Evolutionary conservation across 1,140 invertebrate species (phyloP).

Genomic region (Rhopalosiphum maidis): DNA sequence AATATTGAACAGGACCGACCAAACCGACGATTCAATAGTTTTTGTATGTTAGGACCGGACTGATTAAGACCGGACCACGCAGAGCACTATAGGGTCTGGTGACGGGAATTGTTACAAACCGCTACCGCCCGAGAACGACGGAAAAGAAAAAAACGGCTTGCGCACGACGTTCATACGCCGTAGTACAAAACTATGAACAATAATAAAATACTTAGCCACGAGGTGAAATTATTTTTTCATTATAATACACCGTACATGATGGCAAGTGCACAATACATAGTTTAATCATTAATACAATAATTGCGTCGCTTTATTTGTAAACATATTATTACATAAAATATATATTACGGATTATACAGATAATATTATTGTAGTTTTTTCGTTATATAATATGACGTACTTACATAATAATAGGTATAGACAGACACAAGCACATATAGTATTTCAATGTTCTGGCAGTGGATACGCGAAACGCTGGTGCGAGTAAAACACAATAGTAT

Average conservation of each 20-base stretch:
- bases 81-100: too few species aligned
- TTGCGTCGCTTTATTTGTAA: slow-evolving; percentile 16
- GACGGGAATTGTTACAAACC: too few species aligned
- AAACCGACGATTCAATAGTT: too few species aligned
- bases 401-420: background rate
- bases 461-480: background rate
- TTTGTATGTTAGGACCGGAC: too few species aligned
- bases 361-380: slow-evolving; percentile 9
- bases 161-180: background rate
- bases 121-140: background rate
- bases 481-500: background rate
- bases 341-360: background rate
- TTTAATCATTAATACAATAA: background rate
- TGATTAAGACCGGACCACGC: too few species aligned
- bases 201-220: background rate
- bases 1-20: too few species aligned
- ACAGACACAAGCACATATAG: background rate
- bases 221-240: background rate
- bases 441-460: background rate
- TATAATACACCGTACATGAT: background rate
- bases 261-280: background rate
- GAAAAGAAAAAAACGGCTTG: background rate
- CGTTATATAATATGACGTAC: background rate
- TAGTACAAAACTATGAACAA: background rate
- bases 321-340: slow-evolving; percentile 17